Percentiles rank a stretch among this genome's conserved stretches.
phyloP scores from a whole-genome alignment of 1,140 invertebrate genomes.

The Galendromus occidentalis region DNA sequence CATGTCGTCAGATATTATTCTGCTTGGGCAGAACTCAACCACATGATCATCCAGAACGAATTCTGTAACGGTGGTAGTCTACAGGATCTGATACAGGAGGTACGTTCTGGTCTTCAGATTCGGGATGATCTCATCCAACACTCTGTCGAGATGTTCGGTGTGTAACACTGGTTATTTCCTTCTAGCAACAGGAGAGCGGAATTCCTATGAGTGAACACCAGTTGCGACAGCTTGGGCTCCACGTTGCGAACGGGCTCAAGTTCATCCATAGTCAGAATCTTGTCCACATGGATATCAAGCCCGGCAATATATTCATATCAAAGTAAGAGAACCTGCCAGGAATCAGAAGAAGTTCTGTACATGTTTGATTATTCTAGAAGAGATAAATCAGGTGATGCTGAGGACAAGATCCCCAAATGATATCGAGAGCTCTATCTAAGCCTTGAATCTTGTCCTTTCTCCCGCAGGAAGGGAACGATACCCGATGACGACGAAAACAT shows the following conservation, averaged over 20 bases:
- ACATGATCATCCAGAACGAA: slow-evolving; percentile 82
- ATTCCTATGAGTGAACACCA: slow-evolving; percentile 35
- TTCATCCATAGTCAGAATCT: slow-evolving; percentile 73
- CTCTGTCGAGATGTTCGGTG: too few relatives aligned
- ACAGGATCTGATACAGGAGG: background rate
- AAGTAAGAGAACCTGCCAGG: too few relatives aligned
- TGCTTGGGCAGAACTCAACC: slow-evolving; percentile 76
- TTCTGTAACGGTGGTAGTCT: slow-evolving; percentile 50
- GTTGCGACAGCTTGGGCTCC: slow-evolving; percentile 43
- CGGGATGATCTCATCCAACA: too few relatives aligned
- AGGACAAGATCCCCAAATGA: too few relatives aligned
- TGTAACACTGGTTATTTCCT: too few relatives aligned
- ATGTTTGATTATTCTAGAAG: too few relatives aligned
- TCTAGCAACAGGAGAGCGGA: slow-evolving; percentile 15
- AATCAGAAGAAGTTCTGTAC: too few relatives aligned
- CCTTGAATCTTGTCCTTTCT: too few relatives aligned
- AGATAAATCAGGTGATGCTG: slow-evolving; percentile 39
- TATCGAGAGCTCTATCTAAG: too few relatives aligned
- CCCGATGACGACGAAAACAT: too few relatives aligned
- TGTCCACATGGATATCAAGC: slow-evolving; percentile 82
- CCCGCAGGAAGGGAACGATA: too few relatives aligned
- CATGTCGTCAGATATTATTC: slow-evolving; percentile 79
- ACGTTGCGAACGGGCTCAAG: slow-evolving; percentile 43
- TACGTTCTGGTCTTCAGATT: too few relatives aligned
- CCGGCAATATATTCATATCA: slow-evolving; percentile 31